Conservation (phyloP, 2,797 vertebrate species). For the Dromococcyx pavoninus region DNA sequence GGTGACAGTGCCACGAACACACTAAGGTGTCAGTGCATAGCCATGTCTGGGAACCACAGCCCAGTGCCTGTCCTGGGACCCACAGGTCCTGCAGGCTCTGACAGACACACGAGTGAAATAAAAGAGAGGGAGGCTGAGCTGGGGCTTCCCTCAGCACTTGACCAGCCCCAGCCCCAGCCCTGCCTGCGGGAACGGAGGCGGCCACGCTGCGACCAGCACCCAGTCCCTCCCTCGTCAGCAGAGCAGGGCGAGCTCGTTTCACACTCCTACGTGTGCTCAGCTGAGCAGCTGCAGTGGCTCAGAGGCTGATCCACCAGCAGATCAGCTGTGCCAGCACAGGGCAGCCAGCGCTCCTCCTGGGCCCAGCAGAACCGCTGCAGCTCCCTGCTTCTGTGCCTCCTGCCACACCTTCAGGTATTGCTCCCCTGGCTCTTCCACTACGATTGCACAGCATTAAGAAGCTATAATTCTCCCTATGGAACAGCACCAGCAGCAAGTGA, state of each 20-base stretch:
- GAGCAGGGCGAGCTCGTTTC: background rate
- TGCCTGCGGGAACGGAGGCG: background rate
- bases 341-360: background rate
- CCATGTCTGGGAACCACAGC: background rate
- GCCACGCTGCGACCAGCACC: background rate
- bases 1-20: background rate
- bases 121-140: background rate
- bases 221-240: background rate
- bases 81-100: background rate
- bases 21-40: background rate
- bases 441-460: background rate
- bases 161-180: too few relatives aligned
- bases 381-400: background rate
- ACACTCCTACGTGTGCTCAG: background rate
- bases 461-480: background rate
- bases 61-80: background rate
- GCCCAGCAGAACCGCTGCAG: background rate
- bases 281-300: background rate
- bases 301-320: background rate
- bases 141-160: background rate
- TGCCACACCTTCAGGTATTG: background rate
- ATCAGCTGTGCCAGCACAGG: background rate
- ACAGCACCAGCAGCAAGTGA: conserved; percentile 41
- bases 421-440: background rate
- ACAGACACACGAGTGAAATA: background rate